Percentiles rank a stretch among this genome's conserved stretches.
These are phyloP conservation scores for Labeo catla DNA, from an alignment of 2,113 vertebrate genomes.

Conservation along the genomic window DNA sequence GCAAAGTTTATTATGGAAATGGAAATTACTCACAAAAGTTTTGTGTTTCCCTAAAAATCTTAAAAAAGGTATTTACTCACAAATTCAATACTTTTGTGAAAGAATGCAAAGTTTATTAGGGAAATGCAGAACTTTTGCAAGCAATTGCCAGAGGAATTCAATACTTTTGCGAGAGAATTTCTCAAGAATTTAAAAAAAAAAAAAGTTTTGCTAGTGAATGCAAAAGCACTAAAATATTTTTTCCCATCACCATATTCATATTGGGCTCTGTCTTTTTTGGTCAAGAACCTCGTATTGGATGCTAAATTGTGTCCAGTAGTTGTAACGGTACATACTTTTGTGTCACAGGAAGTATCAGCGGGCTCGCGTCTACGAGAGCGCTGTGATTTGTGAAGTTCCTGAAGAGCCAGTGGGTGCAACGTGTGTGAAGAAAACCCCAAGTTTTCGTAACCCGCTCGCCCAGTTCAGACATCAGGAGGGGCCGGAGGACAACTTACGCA, in stretches of 20 bases:
- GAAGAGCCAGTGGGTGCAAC: slow-evolving; percentile 60
- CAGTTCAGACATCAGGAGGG: slow-evolving; percentile 64
- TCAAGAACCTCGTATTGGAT: background rate
- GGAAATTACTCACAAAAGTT: too few relatives aligned
- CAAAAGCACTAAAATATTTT: background rate
- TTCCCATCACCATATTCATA: background rate
- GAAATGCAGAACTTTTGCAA: too few relatives aligned
- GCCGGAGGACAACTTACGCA: slow-evolving; percentile 66
- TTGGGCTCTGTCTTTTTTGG: background rate
- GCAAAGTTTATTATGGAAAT: background rate
- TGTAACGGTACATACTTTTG: background rate
- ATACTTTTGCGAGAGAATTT: too few relatives aligned
- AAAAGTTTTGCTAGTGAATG: background rate
- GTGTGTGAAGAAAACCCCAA: slow-evolving; percentile 67
- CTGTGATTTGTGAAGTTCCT: slow-evolving; percentile 54
- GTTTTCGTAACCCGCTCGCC: slow-evolving; percentile 68
- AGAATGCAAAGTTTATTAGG: too few relatives aligned
- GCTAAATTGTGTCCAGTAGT: background rate
- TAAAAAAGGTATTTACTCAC: too few relatives aligned
- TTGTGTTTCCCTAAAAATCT: too few relatives aligned
- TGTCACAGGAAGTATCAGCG: slow-evolving; percentile 66
- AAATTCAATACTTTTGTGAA: too few relatives aligned
- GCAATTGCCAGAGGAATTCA: too few relatives aligned
- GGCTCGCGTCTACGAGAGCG: slow-evolving; percentile 68
- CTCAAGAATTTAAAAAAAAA: too few relatives aligned